phyloP scores from a whole-genome alignment of 1,140 invertebrate genomes.

The Brachionus angularis region DNA sequence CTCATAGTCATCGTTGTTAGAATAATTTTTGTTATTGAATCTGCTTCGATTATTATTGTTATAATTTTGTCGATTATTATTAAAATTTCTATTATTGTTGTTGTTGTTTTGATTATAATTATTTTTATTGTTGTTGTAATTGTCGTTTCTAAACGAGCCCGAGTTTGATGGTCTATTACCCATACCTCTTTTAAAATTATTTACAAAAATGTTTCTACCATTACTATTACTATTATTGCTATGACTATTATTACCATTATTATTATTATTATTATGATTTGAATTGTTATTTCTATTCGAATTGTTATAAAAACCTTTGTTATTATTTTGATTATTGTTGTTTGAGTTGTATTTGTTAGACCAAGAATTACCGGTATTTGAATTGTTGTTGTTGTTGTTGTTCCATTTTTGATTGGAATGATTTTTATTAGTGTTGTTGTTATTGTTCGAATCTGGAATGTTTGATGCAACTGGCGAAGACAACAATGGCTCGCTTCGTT shows the following conservation, averaged over 20 bases:
- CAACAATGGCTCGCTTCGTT: neutral
- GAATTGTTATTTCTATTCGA: neutral
- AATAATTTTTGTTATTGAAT: conserved; percentile 7
- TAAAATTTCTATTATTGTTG: neutral
- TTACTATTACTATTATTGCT: neutral
- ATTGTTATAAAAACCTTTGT: no score
- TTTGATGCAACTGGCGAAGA: neutral
- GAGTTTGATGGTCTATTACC: conserved; percentile 4
- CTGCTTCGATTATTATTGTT: conserved; percentile 23
- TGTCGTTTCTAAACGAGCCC: neutral
- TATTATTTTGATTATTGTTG: no score
- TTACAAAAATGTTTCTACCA: conserved; percentile 38
- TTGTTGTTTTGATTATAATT: neutral
- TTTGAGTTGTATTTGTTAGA: neutral
- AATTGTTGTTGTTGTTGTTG: no score
- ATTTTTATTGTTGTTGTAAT: no score
- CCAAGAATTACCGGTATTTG: neutral
- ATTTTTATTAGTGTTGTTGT: no score
- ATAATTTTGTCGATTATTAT: neutral
- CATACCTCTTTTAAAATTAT: conserved; percentile 37
- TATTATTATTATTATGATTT: neutral
- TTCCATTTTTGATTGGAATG: conserved; percentile 30
- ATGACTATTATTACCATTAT: neutral
- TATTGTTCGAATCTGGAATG: conserved; percentile 24
- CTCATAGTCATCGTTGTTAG: neutral